phyloP scores from a whole-genome alignment of 2,797 vertebrate genomes.

The Pangasius djambal region DNA sequence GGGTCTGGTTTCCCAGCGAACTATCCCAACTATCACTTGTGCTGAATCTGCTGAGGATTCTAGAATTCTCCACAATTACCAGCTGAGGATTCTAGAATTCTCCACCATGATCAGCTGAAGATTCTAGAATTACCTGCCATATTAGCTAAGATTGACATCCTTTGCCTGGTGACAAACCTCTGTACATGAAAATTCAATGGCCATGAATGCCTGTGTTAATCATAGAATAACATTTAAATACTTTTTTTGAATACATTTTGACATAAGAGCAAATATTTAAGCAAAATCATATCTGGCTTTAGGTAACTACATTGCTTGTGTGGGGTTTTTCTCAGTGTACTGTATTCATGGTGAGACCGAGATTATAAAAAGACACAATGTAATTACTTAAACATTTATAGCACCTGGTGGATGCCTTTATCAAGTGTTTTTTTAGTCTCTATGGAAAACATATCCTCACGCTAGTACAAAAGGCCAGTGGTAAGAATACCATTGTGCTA shows the following conservation, averaged over 20 bases:
- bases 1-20: constrained; percentile 21
- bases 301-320: constrained; percentile 35
- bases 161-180: background rate
- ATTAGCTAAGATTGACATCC: background rate
- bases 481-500: background rate
- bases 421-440: background rate
- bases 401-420: background rate
- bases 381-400: constrained; percentile 11
- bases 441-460: background rate
- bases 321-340: background rate
- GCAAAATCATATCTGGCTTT: background rate
- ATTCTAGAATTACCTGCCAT: background rate
- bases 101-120: background rate
- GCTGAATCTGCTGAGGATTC: background rate
- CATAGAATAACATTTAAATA: constrained; percentile 32
- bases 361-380: background rate
- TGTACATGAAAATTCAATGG: background rate
- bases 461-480: background rate
- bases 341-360: background rate
- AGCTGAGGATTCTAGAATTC: too few species aligned
- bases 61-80: background rate
- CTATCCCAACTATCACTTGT: background rate
- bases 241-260: background rate
- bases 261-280: background rate
- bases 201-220: constrained; percentile 26